Percentiles rank a stretch among this genome's conserved stretches.
phyloP scores from a whole-genome alignment of 2,113 vertebrate genomes.

The Thalassarche chlororhynchos region DNA sequence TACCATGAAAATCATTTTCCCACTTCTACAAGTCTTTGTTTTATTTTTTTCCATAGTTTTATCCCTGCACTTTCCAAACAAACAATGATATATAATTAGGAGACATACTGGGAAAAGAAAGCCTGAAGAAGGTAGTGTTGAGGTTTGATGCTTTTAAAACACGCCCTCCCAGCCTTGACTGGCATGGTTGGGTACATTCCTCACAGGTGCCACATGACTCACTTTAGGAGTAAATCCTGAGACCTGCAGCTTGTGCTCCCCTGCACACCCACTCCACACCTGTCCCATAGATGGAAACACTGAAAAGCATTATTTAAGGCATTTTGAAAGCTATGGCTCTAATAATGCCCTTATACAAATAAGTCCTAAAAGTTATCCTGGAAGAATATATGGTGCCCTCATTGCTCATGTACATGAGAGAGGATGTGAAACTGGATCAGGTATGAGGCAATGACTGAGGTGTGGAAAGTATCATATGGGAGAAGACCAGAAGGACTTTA shows the following conservation, averaged over 20 bases:
- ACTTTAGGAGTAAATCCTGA: not conserved
- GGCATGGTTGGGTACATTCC: not conserved
- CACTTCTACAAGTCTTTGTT: not conserved
- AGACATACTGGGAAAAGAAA: not conserved
- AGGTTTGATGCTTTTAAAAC: not conserved
- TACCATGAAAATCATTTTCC: not conserved
- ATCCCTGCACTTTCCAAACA: not conserved
- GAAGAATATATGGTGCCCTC: not conserved
- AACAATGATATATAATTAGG: not conserved
- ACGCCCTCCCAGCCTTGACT: not conserved
- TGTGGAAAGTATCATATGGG: not conserved
- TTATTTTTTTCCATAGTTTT: not conserved
- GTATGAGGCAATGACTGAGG: not conserved
- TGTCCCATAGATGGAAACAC: not conserved
- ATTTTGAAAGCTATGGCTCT: not conserved
- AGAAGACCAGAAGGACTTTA: not conserved
- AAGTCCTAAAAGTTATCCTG: not conserved
- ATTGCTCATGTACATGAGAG: rapidly evolving
- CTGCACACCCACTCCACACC: not conserved
- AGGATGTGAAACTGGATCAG: not conserved
- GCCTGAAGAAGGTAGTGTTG: not conserved
- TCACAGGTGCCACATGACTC: not conserved
- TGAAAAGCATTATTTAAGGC: not conserved
- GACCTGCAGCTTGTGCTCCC: not conserved
- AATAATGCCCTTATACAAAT: not conserved